These are phyloP conservation scores for Sparus aurata DNA, from an alignment of 2,797 vertebrate species.

Conservation along the genomic window DNA sequence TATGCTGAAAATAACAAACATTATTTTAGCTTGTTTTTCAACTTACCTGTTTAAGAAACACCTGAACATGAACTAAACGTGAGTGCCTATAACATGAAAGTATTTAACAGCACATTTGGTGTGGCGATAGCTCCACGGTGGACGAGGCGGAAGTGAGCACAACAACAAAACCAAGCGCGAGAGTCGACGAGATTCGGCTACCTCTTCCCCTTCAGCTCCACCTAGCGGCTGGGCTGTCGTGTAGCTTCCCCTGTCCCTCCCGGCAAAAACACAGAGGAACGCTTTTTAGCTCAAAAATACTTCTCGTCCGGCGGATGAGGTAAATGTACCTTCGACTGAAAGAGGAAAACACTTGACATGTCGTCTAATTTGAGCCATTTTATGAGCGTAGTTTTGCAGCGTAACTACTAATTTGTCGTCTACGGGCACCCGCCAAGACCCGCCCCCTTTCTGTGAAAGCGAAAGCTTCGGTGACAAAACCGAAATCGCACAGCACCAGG, in stretches of 20 bases:
- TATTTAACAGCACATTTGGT: background rate
- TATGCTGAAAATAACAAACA: background rate
- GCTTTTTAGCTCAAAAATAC: too few relatives aligned
- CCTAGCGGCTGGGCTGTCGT: constrained; percentile 32
- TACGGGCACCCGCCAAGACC: background rate
- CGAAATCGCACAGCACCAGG: rapidly evolving
- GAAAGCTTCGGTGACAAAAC: constrained; percentile 15
- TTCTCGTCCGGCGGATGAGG: too few relatives aligned
- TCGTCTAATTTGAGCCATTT: too few relatives aligned
- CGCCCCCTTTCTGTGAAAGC: constrained; percentile 29
- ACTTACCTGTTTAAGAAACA: background rate
- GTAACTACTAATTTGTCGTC: constrained; percentile 16
- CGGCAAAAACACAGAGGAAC: background rate
- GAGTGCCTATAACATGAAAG: background rate
- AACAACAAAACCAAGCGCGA: constrained; percentile 13
- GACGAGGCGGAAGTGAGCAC: constrained; percentile 25
- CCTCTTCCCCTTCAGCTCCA: background rate
- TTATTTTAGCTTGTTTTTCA: background rate
- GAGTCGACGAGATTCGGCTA: background rate
- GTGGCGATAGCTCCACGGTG: constrained; percentile 6
- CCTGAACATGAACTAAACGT: background rate
- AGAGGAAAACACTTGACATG: background rate
- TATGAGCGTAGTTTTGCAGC: background rate
- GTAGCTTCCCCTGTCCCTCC: background rate
- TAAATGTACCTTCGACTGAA: too few relatives aligned